Conservation (phyloP, 2,888 invertebrate species). For the Diadegma fenestrale region DNA sequence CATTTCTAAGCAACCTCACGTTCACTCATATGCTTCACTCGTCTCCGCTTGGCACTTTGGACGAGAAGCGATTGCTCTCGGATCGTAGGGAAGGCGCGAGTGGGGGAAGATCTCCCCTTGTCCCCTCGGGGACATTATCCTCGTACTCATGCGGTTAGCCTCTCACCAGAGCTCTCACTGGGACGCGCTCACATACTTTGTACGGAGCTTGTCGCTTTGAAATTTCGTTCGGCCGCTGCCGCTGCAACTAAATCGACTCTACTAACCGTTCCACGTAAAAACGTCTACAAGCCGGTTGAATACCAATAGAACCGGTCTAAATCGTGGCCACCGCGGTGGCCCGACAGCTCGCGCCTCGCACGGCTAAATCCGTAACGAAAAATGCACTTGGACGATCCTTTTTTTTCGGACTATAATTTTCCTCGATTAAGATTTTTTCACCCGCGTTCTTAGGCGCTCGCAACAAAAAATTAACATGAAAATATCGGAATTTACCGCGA, state of each 20-base stretch:
- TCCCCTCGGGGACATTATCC: constrained; percentile 43
- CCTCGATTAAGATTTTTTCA: not conserved
- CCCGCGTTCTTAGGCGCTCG: not conserved
- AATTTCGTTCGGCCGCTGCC: constrained; percentile 53
- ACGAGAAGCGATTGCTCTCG: constrained; percentile 18
- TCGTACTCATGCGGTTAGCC: constrained; percentile 45
- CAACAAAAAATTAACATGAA: not conserved
- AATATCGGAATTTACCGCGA: not conserved
- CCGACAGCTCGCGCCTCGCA: constrained; percentile 69
- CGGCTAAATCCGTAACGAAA: constrained; percentile 59
- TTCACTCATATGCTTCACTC: constrained; percentile 10
- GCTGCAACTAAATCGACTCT: constrained; percentile 57
- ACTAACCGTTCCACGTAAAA: constrained; percentile 76
- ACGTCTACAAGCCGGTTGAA: constrained; percentile 51
- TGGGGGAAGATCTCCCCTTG: constrained; percentile 25
- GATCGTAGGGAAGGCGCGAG: not conserved
- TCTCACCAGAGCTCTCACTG: constrained; percentile 41
- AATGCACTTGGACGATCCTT: constrained; percentile 58
- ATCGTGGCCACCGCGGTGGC: constrained; percentile 76
- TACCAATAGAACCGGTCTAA: constrained; percentile 79
- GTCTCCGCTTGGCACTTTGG: constrained; percentile 21
- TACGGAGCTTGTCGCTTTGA: constrained; percentile 40
- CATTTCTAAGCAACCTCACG: constrained; percentile 22
- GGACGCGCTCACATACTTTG: constrained; percentile 15
- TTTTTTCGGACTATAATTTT: constrained; percentile 16